Evolutionary conservation across 2,113 vertebrate species (phyloP).

Genomic region (Hipposideros armiger): DNA sequence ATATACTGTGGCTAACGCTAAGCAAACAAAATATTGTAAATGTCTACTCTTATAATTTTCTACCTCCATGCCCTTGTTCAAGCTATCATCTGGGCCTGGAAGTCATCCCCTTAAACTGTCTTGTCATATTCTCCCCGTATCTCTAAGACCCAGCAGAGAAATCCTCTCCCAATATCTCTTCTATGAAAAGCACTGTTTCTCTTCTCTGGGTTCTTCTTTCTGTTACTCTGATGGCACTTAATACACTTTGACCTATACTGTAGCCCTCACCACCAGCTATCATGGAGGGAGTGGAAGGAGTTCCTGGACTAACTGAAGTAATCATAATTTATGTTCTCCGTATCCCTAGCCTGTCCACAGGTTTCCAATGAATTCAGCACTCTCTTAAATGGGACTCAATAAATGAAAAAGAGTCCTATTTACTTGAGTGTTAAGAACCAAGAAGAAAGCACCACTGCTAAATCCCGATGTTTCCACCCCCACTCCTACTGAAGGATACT

Average conservation of each 20-base stretch:
- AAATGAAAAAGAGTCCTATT: background rate
- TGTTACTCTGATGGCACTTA: background rate
- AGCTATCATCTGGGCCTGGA: background rate
- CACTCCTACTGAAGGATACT: background rate
- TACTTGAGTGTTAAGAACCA: background rate
- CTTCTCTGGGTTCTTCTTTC: background rate
- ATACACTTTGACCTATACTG: background rate
- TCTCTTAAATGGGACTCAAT: background rate
- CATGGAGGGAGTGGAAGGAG: background rate
- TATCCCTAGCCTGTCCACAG: background rate
- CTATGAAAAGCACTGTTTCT: conserved; percentile 30
- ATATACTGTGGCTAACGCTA: background rate
- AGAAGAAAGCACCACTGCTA: background rate
- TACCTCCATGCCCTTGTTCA: background rate
- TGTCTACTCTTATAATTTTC: background rate
- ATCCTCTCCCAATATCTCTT: background rate
- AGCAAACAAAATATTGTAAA: background rate
- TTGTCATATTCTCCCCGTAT: background rate
- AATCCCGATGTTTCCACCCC: background rate
- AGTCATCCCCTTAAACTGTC: background rate
- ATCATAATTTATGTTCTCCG: background rate
- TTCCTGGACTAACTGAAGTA: background rate
- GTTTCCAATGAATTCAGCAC: background rate
- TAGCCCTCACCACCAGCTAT: background rate
- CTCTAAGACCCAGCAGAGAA: conserved; percentile 1